Conservation (phyloP, 2,888 invertebrate species). For the Tetranychus piercei region DNA sequence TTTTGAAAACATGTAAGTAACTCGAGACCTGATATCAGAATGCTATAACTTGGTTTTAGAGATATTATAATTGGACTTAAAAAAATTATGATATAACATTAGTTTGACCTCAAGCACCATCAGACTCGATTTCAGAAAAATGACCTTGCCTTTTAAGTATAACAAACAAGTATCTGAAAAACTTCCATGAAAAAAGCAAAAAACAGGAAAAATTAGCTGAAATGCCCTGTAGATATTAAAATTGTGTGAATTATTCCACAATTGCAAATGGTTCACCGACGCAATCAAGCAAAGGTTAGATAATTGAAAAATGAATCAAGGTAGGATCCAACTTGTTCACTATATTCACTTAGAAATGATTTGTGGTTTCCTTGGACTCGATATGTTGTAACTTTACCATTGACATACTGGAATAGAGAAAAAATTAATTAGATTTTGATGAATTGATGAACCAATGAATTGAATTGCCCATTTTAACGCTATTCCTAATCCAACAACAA, state of each 20-base stretch:
- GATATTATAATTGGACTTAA: no score
- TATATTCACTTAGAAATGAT: background rate
- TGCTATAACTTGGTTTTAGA: no score
- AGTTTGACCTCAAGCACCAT: no score
- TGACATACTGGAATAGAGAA: background rate
- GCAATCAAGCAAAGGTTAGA: background rate
- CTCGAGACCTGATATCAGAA: no score
- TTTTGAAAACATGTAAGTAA: no score
- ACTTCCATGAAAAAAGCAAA: background rate
- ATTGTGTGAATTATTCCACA: no score
- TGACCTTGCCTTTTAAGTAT: background rate
- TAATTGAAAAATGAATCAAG: background rate
- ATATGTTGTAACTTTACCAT: background rate
- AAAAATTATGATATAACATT: no score
- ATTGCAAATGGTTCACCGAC: background rate
- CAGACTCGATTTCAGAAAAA: no score
- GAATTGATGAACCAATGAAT: no score
- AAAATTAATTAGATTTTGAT: background rate
- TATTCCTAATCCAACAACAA: no score
- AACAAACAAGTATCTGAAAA: background rate
- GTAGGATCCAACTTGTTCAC: slow-evolving; percentile 6
- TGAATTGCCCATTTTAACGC: no score
- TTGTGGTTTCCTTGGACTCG: background rate
- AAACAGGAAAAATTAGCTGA: background rate
- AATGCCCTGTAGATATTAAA: no score